Base-by-base conservation (phyloP, 2,113 vertebrate species). In the Macquaria ambigua region DNA sequence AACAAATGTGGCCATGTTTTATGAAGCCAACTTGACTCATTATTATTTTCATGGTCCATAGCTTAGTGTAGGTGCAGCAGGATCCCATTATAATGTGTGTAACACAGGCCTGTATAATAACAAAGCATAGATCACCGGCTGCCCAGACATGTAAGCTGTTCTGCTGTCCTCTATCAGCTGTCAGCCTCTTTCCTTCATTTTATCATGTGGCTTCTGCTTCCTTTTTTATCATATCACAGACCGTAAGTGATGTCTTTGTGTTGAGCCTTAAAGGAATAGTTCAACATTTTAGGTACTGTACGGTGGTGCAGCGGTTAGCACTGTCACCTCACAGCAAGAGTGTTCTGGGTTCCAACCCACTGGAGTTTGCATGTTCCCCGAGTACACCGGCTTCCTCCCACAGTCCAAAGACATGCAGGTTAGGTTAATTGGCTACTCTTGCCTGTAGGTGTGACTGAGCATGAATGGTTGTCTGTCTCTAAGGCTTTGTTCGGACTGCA, bases 1-100 rank as follows among this genome's bases (percentile, higher is more conserved):
- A 52, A 81, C 67, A 83, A 86, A 90, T 87, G 70, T 41, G 74
- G 28, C 53, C 52, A 86, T 74, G 61, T 75, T 85, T 90, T 89
- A 88, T 85, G 67, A 85, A 77, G 84, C 77, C 71, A 73, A 62
- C 71, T 74, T 78, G 70, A 71, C 53, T 82, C 62, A 23, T 21
- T 90, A 28, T 85, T 50, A 55, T 77, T 74, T 68, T 64, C 64
- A 86, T 83, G 85, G 74, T 74, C 79, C 53, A 41, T 9, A 34
- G 77, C 80, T 67, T 48, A 46, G 68, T 46, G 48, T 63, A 21
- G 74, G 46, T 25, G 25, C 41, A 74, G 37, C 71, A 56, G 31
- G 50, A 55, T 77, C 16, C 52, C 39, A 67, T 80, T 70, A 68
- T 25, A 77, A 31, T 62, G 37, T 55, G 67, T 76, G 79, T 23